A percentile compares a stretch with the other conserved stretches of the same genome.
Conservation (phyloP, 2,797 vertebrate species). For the Phylloscopus collybita region DNA sequence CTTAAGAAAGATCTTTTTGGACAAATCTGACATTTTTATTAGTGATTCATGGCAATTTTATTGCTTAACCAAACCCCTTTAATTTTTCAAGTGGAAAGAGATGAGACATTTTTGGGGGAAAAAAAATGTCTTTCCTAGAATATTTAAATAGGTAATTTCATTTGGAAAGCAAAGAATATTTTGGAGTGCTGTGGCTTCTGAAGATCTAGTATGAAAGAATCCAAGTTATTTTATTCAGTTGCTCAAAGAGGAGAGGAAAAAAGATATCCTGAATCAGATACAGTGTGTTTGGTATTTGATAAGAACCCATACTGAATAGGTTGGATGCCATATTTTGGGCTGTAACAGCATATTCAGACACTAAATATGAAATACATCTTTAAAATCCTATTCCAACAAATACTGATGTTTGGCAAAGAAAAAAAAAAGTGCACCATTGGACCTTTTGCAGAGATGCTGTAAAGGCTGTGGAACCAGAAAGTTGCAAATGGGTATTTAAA, state of each 20-base stretch:
- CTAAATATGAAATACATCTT: background rate
- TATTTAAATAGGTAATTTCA: background rate
- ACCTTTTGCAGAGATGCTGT: background rate
- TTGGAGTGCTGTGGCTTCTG: background rate
- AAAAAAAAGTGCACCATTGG: background rate
- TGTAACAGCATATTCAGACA: background rate
- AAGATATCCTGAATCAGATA: background rate
- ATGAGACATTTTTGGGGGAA: background rate
- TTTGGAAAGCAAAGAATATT: background rate
- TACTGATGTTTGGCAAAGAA: background rate
- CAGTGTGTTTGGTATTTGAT: background rate
- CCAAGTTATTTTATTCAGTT: background rate
- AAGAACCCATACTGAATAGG: background rate
- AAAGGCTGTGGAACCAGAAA: background rate
- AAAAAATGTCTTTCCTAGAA: background rate
- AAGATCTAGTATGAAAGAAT: background rate
- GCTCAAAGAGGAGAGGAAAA: background rate
- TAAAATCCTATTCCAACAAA: background rate
- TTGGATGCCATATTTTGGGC: background rate
- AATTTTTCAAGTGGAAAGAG: background rate
- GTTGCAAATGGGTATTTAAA: background rate
- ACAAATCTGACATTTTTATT: background rate
- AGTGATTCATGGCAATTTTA: background rate
- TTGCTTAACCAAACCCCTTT: background rate
- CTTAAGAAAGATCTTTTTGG: background rate